Evolutionary conservation across 2,888 invertebrate genomes (phyloP), one percentile per base, ranked within the genome.

Genomic region (Melinaea menophilus): DNA sequence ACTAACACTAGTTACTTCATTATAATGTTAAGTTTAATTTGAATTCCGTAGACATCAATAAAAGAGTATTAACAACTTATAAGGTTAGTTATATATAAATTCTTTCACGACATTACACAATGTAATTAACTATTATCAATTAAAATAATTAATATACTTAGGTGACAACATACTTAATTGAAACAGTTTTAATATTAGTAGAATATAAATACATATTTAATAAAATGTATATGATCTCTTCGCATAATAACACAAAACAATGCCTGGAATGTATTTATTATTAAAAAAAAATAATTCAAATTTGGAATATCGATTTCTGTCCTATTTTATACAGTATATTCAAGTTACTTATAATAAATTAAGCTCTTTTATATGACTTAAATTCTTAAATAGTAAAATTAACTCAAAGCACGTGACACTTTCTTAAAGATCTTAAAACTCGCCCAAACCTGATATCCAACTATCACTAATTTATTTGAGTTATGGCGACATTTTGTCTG

Each of bases 41-140:
- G 41, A 41, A 41, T 41, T 41, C 9, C 41, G 9, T 9, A 9
- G 7, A 9, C 3, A 47, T 55, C 22, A 22, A 64, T 66, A 66
- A 69, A 67, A 67, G 51, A 64, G 65, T 69, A 71, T 70, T 70
- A 71, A 71, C 67, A 65, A 67, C 56, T 69, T 68, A 69, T 71
- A 71, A 73, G 70, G 58, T 9, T 51, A 55, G 59, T 70, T 73
- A 76, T 78, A 77, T 75, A 78, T 79, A 74, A 79, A 79, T 77
- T 73, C 64, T 71, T 74, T 75, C 72, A 77, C 74, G 69, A 70
- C 70, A 67, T 73, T 76, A 74, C 68, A 68, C 67, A 71, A 70
- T 67, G 51, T 63, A 64, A 63, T 68, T 61, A 69, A 67, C 65
- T 64, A 66, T 69, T 72, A 75, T 73, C 75, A 75, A 77, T 76